Evolutionary conservation across 1,140 invertebrate genomes (phyloP).

Genomic region (Drosophila parvula): DNA sequence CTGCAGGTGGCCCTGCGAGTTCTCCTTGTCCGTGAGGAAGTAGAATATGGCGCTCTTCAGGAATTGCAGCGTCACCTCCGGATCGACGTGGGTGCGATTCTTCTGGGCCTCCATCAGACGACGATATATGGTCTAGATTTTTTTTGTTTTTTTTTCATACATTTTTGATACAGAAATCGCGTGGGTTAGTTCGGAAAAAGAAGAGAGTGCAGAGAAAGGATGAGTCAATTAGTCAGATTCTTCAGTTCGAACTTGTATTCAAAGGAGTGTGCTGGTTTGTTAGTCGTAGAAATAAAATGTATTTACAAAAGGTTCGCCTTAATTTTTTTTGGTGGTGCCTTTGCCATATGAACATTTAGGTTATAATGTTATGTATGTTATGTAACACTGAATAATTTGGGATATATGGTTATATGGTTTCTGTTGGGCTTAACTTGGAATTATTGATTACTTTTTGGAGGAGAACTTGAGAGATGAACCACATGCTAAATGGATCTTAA

Average conservation of each 20-base stretch:
- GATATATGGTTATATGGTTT: slow-evolving; percentile 24
- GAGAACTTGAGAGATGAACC: slow-evolving; percentile 59
- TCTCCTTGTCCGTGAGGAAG: slow-evolving; percentile 94
- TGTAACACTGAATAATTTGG: slow-evolving; percentile 67
- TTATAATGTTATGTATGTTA: slow-evolving; percentile 57
- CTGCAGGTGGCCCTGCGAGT: slow-evolving; percentile 91
- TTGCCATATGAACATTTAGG: slow-evolving; percentile 73
- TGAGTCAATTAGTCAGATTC: slow-evolving; percentile 40
- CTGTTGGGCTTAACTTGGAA: slow-evolving; percentile 20
- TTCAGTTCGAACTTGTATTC: slow-evolving; percentile 1
- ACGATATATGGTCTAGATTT: slow-evolving; percentile 90
- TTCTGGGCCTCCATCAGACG: slow-evolving; percentile 90
- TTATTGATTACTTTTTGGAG: slow-evolving; percentile 41
- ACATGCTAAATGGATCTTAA: slow-evolving; percentile 70
- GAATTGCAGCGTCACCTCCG: slow-evolving; percentile 94
- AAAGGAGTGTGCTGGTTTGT: slow-evolving; percentile 40
- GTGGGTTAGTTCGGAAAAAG: slow-evolving; percentile 30
- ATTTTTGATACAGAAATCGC: slow-evolving; percentile 20
- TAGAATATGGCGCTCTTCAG: slow-evolving; percentile 96
- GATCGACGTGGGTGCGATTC: slow-evolving; percentile 89
- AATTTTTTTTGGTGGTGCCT: slow-evolving; percentile 52
- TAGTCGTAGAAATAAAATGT: slow-evolving; percentile 54
- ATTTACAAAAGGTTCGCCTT: slow-evolving; percentile 60
- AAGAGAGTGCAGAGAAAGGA: slow-evolving; percentile 48
- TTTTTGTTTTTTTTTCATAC: slow-evolving; percentile 1